A percentile compares a stretch with the other conserved stretches of the same genome.
phyloP scores from a whole-genome alignment of 2,113 vertebrate species.

The Hiodon tergisus region DNA sequence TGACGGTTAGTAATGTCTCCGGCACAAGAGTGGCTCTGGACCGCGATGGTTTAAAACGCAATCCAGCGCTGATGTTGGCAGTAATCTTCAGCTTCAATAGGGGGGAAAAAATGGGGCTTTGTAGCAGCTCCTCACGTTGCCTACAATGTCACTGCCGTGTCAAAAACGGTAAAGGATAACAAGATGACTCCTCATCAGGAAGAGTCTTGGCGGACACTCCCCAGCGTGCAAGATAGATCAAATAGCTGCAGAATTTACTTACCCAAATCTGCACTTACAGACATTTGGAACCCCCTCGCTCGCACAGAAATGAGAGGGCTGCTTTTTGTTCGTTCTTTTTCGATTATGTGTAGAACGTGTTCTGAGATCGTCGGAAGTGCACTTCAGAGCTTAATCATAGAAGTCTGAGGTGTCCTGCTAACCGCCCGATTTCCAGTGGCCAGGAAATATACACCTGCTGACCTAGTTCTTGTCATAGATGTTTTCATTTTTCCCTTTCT shows the following conservation, averaged over 20 bases:
- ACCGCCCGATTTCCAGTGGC: too few species aligned
- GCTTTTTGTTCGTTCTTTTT: slow-evolving; percentile 36
- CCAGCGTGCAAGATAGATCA: slow-evolving; percentile 20
- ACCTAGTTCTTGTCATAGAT: background rate
- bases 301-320: slow-evolving; percentile 28
- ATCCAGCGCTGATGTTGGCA: background rate
- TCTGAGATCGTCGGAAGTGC: slow-evolving; percentile 5
- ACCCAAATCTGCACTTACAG: slow-evolving; percentile 31
- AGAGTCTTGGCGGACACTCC: slow-evolving; percentile 18
- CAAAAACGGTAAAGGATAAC: background rate
- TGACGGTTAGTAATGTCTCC: background rate
- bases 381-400: slow-evolving; percentile 7
- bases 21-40: background rate
- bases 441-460: background rate
- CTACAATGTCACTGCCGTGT: slow-evolving; percentile 10
- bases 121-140: slow-evolving; percentile 1
- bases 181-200: slow-evolving; percentile 24
- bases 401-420: background rate
- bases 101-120: slow-evolving; percentile 8
- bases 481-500: background rate
- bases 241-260: slow-evolving; percentile 25
- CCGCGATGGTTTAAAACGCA: background rate
- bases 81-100: slow-evolving; percentile 15
- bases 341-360: slow-evolving; percentile 27
- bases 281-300: slow-evolving; percentile 12